Base-by-base conservation (phyloP, 30 jellyfish, hydroid and myxozoan species). In the Aurelia aurita complex sp. Pacific region DNA sequence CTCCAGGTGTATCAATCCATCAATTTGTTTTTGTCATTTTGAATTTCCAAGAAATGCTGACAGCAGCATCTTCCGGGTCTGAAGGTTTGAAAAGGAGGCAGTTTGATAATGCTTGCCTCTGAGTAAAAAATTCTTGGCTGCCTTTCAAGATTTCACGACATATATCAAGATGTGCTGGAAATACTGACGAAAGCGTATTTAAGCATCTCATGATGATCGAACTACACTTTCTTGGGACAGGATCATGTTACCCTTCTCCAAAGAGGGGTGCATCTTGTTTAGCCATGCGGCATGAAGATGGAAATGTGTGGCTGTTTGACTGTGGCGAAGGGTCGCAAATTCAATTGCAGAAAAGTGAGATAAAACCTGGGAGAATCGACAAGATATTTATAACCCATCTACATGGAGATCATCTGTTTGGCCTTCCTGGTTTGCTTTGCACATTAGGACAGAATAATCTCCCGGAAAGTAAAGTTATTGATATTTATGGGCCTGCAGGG, bases 271-370 rank as follows among this genome's bases (percentile, higher is more conserved):
- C 87, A 8, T 88, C 97, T 1, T 94, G 98, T 81, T 77, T 81
- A 42, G 97, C 96, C 10, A 63, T 94, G 42, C 68, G 96, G 23
- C 85, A 73, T 35, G 86, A 89, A 29, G 73, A 64, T 4, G 91
- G 87, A 10, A 80, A 77, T 18, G 90, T 80, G 59, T 94, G 98
- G 98, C 77, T 94, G 54, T 94, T 94, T 43, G 98, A 94, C 62
- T 94, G 98, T 43, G 98, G 98, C 10, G 98, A 94, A 71, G 98
- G 98, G 1, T 66, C 98, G 34, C 98, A 94, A 74, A 94, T 94
- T 10, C 98, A 94, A 78, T 16, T 94, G 18, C 98, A 94, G 62
- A 94, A 88, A 79, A 85, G 96, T 75, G 85, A 81, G 33, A 23
- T 94, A n/a, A 83, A 81, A 54, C 95, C 96, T 1, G 97, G 97